Conservation (phyloP, 1,140 invertebrate genomes). For the Megalopta genalis region DNA sequence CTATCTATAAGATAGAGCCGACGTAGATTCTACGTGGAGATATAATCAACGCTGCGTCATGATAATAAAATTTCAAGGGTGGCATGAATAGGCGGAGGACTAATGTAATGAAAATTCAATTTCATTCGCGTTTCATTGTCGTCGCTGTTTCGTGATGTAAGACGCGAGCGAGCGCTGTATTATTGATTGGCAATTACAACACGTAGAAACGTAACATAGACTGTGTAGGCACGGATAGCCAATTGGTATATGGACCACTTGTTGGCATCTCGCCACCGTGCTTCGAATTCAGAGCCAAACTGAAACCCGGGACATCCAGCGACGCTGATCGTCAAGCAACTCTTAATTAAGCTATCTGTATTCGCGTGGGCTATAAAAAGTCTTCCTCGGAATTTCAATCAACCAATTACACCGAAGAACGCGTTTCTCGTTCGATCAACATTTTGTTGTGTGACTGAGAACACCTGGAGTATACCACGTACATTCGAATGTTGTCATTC, state of each 20-base stretch:
- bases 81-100: not conserved
- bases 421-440: no score
- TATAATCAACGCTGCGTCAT: not conserved
- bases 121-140: constrained; percentile 64
- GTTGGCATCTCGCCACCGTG: constrained; percentile 72
- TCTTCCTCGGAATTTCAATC: constrained; percentile 24
- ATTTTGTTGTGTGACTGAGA: not conserved
- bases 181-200: constrained; percentile 78
- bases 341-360: constrained; percentile 28
- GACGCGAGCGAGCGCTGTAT: constrained; percentile 53
- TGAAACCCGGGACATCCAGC: constrained; percentile 67
- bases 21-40: not conserved
- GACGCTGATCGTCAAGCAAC: constrained; percentile 38
- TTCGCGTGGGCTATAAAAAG: constrained; percentile 35
- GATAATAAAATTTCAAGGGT: not conserved
- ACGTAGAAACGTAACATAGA: constrained; percentile 72
- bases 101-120: constrained; percentile 29
- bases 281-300: constrained; percentile 71
- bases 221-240: constrained; percentile 64
- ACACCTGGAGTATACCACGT: not conserved
- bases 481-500: not conserved
- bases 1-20: not conserved
- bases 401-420: not conserved
- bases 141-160: constrained; percentile 51
- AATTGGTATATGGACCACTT: constrained; percentile 78